Evolutionary conservation across 2,888 invertebrate genomes (phyloP), one percentile per base, ranked within the genome.

Genomic region (Cephalotes varians): DNA sequence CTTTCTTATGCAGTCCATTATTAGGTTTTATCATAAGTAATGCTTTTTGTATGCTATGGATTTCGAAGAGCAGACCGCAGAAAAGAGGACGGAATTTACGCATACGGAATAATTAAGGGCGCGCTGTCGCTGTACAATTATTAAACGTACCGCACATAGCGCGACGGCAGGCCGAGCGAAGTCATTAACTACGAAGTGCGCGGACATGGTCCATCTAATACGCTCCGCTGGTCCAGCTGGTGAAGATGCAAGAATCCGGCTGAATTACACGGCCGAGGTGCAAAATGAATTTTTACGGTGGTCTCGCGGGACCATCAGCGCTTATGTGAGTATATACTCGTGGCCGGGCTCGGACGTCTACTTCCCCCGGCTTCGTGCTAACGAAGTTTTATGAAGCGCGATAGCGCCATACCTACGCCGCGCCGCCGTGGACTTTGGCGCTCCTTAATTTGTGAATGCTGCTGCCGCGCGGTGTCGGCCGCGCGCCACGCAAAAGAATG

Each of bases 361-460:
- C 87, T 88, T 87, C 71, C 56, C 77, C 44, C 85, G 62, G 80
- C 71, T 54, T 71, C 85, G 85, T 86, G 90, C 91, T 93, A 93
- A 94, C 93, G 92, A 93, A 93, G 93, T 93, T 94, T 94, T 94
- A 93, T 94, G 93, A 93, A 93, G 92, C 93, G 92, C 92, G 93
- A 93, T 93, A 93, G 92, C 90, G 90, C 90, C 88, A 90, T 91
- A 91, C 91, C 91, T 90, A 88, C 89, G 90, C 86, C 85, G 82
- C 87, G 88, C 89, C 87, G 88, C 90, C 91, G 89, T 88, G 90
- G 92, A 92, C 93, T 93, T 94, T 92, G 92, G 93, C 91, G 91
- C 93, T 94, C 93, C 93, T 94, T 93, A 93, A 93, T 93, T 93
- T 93, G 93, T 92, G 93, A 93, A 93, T 90, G 90, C 91, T 91